Evolutionary conservation across 2,113 vertebrate species (phyloP), one percentile per base, ranked within the genome.

Genomic region (Oplegnathus fasciatus): DNA sequence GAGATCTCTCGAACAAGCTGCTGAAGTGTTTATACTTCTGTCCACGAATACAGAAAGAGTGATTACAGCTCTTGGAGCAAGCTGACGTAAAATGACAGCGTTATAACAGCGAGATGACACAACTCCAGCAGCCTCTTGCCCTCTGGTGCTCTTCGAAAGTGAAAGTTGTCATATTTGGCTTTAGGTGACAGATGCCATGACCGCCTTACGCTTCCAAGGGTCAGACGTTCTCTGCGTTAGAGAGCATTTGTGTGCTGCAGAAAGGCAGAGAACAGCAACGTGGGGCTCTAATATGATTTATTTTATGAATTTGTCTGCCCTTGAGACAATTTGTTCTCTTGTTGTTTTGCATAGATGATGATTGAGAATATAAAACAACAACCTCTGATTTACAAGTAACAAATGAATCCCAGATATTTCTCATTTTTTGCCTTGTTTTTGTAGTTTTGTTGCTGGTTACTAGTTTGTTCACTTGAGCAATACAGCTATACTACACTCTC

Each of bases 1-100:
- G 18, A 67, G 61, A 48, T 77, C 58, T 68, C 46, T 66, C 0
- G 2, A 74, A 82, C 58, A 48, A 62, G 72, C 2, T 5, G 60
- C 75, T 64, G 6, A 86, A 80, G 70, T 86, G 88, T 91, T 90
- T 91, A 92, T 30, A 79, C 50, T 34, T 61, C 20, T 55, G 80
- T 82, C 76, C 55, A 48, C 40, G 5, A 75, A 78, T 62, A 61
- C 20, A 50, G 52, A 42, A 67, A 75, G 71, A 85, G 17, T 71
- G 62, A 85, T 85, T 68, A 46, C 34, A 61, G 75, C 62, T 79
- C 67, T 84, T 20, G 32, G 68, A 78, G 54, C 54, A 30, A 61
- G 68, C 15, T 66, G 75, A 90, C n/a, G 32, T 79, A n/a, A 87
- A 86, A 83, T 34, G 84, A 80, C 74, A 71, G 48, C 13, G 62